These are phyloP conservation scores for Paralichthys olivaceus DNA, from an alignment of 2,113 vertebrate genomes.

Conservation along the genomic window DNA sequence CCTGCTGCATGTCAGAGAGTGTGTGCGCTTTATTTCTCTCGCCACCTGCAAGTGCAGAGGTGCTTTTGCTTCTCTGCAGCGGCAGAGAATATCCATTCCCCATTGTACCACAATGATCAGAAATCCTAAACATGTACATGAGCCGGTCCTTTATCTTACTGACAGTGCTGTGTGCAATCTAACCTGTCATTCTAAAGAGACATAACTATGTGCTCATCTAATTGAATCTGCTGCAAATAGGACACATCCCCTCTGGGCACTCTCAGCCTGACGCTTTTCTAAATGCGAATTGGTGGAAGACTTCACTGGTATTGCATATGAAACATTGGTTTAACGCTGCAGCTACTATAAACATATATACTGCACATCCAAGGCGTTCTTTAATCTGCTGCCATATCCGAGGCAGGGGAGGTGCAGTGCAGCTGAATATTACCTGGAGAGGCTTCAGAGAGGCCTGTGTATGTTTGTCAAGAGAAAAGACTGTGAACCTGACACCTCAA, in stretches of 20 bases:
- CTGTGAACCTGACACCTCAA: conserved; percentile 10
- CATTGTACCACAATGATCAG: conserved; percentile 17
- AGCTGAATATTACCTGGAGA: conserved; percentile 26
- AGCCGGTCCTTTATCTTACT: conserved; percentile 22
- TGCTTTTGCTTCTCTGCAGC: conserved; percentile 12
- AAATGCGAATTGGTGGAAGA: conserved; percentile 53
- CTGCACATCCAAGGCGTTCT: conserved; percentile 36
- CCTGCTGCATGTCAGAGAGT: not conserved
- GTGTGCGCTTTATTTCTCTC: not conserved
- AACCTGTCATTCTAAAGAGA: conserved; percentile 34
- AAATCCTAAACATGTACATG: conserved; percentile 42
- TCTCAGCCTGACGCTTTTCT: conserved; percentile 43
- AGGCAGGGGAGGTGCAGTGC: conserved; percentile 25
- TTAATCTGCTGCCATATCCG: conserved; percentile 46
- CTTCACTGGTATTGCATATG: conserved; percentile 58
- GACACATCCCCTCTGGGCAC: conserved; percentile 32
- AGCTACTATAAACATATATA: conserved; percentile 35
- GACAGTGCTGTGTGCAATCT: conserved; percentile 11
- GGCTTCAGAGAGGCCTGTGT: not conserved
- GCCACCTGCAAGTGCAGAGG: not conserved
- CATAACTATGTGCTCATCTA: conserved; percentile 53
- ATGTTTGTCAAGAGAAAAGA: conserved; percentile 59
- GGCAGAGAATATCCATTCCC: conserved; percentile 1
- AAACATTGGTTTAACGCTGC: conserved; percentile 61
- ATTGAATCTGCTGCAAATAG: conserved; percentile 66